phyloP scores from a whole-genome alignment of 2,888 invertebrate genomes.

The Tricholauxania praeusta region DNA sequence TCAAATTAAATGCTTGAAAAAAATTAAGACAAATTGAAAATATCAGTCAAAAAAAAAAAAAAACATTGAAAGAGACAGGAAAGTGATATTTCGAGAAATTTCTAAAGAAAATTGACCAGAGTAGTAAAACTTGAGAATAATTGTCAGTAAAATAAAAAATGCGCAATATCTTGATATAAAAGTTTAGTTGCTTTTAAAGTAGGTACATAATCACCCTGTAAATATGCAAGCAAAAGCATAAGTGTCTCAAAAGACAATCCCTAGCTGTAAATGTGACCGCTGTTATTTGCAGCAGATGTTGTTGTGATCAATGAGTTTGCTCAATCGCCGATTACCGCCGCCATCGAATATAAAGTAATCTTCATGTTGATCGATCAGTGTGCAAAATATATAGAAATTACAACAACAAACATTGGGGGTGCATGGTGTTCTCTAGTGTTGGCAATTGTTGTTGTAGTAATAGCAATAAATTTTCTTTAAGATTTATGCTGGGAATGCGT shows the following conservation, averaged over 20 bases:
- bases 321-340: conserved; percentile 12
- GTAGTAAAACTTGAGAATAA: too few relatives aligned
- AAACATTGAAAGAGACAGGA: too few relatives aligned
- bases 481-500: conserved; percentile 53
- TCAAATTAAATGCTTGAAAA: too few relatives aligned
- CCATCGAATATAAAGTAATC: conserved; percentile 16
- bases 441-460: conserved; percentile 13
- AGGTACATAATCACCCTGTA: too few relatives aligned
- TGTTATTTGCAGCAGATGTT: conserved; percentile 9
- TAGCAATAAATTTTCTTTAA: conserved; percentile 49
- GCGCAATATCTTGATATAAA: too few relatives aligned
- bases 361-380: conserved; percentile 29
- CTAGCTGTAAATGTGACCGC: conserved; percentile 5
- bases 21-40: too few relatives aligned
- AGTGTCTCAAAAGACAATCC: background rate
- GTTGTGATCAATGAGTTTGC: conserved; percentile 16
- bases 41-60: too few relatives aligned
- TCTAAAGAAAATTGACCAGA: too few relatives aligned
- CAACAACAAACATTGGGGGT: conserved; percentile 6
- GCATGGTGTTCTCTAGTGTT: background rate
- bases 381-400: background rate
- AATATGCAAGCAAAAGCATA: too few relatives aligned
- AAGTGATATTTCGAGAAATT: too few relatives aligned
- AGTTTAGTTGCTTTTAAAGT: too few relatives aligned
- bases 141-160: too few relatives aligned